Base-by-base conservation (phyloP, 2,888 invertebrate species). In the Margaritifera margaritifera region DNA sequence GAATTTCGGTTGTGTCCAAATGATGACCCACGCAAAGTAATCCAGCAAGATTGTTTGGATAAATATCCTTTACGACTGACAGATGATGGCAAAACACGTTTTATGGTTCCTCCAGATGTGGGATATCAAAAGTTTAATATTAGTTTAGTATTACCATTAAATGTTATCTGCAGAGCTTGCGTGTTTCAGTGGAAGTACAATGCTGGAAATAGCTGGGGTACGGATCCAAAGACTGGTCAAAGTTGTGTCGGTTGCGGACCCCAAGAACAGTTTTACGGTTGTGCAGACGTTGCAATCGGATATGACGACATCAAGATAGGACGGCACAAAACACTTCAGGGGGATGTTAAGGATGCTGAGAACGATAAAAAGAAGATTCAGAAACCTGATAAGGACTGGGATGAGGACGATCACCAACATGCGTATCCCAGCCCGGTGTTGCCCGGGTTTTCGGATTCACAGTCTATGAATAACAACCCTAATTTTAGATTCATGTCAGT, bases 1-100 rank as follows among this genome's bases (percentile, higher is more conserved):
- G 88, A 88, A 68, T 88, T 87, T 76, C 78, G 86, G 71, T 66
- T 89, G 25, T 89, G 89, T 73, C 83, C 84, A 18, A 81, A 83
- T 60, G 83, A 83, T 62, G 79, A 85, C 62, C 73, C 79, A 0
- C 68, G 62, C 20, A 72, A 70, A 22, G 75, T 76, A 27, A 84
- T 85, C n/a, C 84, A 83, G 15, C 83, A 88, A 59, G 75, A 82
- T 4, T 89, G 89, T 71, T 74, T 89, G 50, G 82, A 87, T 70
- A 64, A 77, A 52, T 74, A 83, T 65, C 64, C 74, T 2, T 68
- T 86, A 27, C 64, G 66, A 42, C 61, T 80, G 8, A 78, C 68
- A 8, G 77, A 79, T 22, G 74, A 75, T 1, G 72, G 77, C 15
- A 58, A 66, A 42, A 73, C 70, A n/a, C 71, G 74, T 42, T 83